A percentile compares a stretch with the other conserved stretches of the same genome.
Conservation (phyloP, 2,888 invertebrate genomes). For the Scaeva pyrastri region DNA sequence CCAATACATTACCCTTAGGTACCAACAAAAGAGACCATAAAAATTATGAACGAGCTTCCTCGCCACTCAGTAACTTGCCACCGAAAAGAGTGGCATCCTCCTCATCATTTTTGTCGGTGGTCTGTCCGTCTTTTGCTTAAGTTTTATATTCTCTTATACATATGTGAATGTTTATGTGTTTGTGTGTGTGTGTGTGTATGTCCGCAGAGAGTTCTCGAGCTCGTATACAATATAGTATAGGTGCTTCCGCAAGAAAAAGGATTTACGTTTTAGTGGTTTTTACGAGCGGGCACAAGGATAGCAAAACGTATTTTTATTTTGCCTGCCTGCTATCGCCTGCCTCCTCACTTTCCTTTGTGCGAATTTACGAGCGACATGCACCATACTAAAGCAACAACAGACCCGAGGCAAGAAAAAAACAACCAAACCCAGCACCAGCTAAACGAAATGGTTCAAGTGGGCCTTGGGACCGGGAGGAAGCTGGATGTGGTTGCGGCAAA, state of each 20-base stretch:
- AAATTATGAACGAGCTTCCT: conserved; percentile 39
- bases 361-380: conserved; percentile 25
- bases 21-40: not conserved
- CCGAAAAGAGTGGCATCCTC: conserved; percentile 63
- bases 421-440: not conserved
- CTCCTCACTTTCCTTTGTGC: conserved; percentile 2
- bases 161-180: conserved; percentile 15
- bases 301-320: conserved; percentile 44
- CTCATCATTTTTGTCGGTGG: conserved; percentile 59
- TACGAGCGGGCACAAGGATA: conserved; percentile 62
- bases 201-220: conserved; percentile 8
- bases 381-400: conserved; percentile 5
- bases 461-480: conserved; percentile 3
- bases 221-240: conserved; percentile 39
- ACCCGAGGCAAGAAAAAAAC: conserved; percentile 16
- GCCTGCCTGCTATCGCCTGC: not conserved
- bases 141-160: conserved; percentile 35
- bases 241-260: conserved; percentile 63
- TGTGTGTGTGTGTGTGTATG: conserved; percentile 29
- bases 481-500: conserved; percentile 35
- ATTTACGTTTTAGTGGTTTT: conserved; percentile 72
- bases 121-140: conserved; percentile 40
- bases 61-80: conserved; percentile 49
- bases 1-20: not conserved
- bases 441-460: conserved; percentile 15